Evolutionary conservation across 2,113 vertebrate genomes (phyloP).

Genomic region (Tragelaphus imberbis): DNA sequence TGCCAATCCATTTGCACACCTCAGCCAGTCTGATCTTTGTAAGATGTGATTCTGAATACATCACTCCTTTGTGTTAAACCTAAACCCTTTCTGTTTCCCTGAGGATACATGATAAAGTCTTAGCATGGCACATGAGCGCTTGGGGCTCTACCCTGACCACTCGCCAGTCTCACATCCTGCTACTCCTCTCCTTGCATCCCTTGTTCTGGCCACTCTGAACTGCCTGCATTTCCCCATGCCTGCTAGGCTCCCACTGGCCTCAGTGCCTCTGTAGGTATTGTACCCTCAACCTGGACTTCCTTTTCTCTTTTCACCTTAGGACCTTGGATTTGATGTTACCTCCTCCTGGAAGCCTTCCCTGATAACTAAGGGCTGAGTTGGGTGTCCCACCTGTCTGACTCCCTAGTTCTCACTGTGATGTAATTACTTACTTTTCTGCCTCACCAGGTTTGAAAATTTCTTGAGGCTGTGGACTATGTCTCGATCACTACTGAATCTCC

Average conservation of each 20-base stretch:
- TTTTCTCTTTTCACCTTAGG: not conserved
- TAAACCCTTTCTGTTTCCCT: not conserved
- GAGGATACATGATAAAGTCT: not conserved
- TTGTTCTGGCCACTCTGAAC: not conserved
- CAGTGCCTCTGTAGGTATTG: not conserved
- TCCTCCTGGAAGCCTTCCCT: not conserved
- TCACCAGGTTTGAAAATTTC: not conserved
- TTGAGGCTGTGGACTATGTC: not conserved
- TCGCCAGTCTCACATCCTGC: too few species aligned
- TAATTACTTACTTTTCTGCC: not conserved
- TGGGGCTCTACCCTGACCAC: not conserved
- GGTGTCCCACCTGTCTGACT: not conserved
- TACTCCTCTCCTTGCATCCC: not conserved
- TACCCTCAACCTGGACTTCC: not conserved
- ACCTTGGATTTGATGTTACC: not conserved
- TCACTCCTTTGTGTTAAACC: not conserved
- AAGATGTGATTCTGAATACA: not conserved
- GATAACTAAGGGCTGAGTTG: not conserved
- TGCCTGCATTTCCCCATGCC: rapidly evolving
- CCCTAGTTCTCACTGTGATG: not conserved
- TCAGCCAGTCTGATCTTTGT: not conserved
- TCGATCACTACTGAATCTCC: not conserved
- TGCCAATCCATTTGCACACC: not conserved
- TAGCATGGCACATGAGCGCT: rapidly evolving
- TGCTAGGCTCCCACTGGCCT: not conserved